These are phyloP conservation scores for Diabrotica virgifera DNA, from an alignment of 1,140 invertebrate species.

Conservation along the genomic window DNA sequence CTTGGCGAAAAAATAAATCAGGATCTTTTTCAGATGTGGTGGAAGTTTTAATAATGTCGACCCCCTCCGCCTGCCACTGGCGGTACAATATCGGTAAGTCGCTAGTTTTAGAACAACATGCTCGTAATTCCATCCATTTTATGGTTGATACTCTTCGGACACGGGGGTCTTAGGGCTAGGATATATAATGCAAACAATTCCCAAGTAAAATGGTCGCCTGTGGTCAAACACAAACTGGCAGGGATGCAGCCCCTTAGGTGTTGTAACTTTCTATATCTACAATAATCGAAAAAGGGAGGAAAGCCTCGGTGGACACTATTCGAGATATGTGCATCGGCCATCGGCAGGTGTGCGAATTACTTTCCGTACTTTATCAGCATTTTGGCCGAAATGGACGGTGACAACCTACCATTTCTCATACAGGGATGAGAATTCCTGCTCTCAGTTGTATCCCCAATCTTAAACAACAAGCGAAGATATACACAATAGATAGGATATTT, in stretches of 20 bases:
- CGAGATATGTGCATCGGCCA: slow-evolving; percentile 5
- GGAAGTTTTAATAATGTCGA: too few relatives aligned
- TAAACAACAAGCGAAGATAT: too few relatives aligned
- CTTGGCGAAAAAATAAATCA: too few relatives aligned
- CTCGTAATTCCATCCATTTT: slow-evolving; percentile 17
- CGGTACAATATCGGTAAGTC: slow-evolving; percentile 18
- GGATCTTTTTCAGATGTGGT: too few relatives aligned
- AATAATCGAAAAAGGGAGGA: slow-evolving; percentile 20
- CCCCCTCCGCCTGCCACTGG: background rate
- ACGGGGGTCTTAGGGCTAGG: slow-evolving; percentile 10
- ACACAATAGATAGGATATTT: too few relatives aligned
- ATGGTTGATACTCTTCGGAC: slow-evolving; percentile 18
- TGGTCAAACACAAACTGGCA: slow-evolving; percentile 17
- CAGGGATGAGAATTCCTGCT: too few relatives aligned
- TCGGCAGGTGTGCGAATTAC: slow-evolving; percentile 7
- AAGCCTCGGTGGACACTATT: slow-evolving; percentile 12
- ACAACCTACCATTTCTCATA: background rate
- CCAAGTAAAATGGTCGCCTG: slow-evolving; percentile 11
- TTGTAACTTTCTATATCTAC: slow-evolving; percentile 13
- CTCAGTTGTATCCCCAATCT: too few relatives aligned
- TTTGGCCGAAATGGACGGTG: background rate
- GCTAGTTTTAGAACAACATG: slow-evolving; percentile 18
- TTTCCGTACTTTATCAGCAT: slow-evolving; percentile 1
- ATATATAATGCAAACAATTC: slow-evolving; percentile 24
- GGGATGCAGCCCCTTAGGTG: background rate